Evolutionary conservation across 2,113 vertebrate genomes (phyloP).

Genomic region (Galemys pyrenaicus): DNA sequence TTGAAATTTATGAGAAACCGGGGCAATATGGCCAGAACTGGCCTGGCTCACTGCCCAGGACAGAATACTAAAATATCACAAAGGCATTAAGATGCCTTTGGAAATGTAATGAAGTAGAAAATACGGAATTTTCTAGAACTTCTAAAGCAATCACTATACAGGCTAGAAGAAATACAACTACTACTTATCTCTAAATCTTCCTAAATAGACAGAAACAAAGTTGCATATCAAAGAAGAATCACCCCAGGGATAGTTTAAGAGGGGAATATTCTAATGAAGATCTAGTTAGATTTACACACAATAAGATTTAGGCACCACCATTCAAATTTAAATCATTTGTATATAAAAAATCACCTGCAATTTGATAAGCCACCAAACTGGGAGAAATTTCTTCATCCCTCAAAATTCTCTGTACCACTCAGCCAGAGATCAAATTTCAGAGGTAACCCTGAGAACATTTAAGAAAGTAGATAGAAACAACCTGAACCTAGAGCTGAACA

Average conservation of each 20-base stretch:
- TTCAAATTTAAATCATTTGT: not conserved
- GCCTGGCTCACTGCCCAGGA: not conserved
- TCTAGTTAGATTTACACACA: not conserved
- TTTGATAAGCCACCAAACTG: not conserved
- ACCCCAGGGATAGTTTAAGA: not conserved
- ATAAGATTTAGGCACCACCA: not conserved
- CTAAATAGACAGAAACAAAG: not conserved
- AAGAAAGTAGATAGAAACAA: not conserved
- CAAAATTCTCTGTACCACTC: not conserved
- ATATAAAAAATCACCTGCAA: not conserved
- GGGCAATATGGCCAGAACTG: not conserved
- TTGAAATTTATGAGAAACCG: not conserved
- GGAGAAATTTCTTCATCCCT: not conserved
- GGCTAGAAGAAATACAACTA: not conserved
- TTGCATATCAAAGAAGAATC: not conserved
- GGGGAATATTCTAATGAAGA: not conserved
- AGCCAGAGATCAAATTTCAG: not conserved
- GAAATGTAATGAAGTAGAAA: not conserved
- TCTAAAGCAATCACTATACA: not conserved
- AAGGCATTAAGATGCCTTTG: not conserved
- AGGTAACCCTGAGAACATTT: not conserved
- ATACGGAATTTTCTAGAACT: not conserved
- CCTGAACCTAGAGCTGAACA: not conserved
- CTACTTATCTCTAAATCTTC: not conserved
- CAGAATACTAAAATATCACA: not conserved